Evolutionary conservation across 2,113 vertebrate species (phyloP), one percentile per base, ranked within the genome.

Genomic region (Hippocampus zosterae): DNA sequence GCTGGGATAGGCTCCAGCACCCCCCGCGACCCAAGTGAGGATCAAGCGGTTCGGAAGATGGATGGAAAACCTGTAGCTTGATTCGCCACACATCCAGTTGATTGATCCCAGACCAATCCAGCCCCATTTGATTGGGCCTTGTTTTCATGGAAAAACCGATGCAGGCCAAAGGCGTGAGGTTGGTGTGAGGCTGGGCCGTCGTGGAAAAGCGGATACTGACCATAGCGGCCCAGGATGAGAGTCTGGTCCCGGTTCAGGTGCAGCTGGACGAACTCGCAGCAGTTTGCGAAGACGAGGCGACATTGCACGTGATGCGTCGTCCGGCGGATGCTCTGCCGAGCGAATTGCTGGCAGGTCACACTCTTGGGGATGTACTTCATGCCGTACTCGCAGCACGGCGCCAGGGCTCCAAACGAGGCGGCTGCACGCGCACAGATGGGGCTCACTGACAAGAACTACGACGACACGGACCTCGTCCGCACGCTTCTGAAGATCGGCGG

Each of bases 321-420:
- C 2, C 10, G n/a, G n/a, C 71, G 64, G 3, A 79, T 0, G 0
- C 0, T 0, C 53, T 66, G 83, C 0, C 3, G 1, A 0, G 92
- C 80, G 16, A 91, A 87, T 0, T 90, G 8, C 0, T 0, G 6
- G 73, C 96, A 98, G 19, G 65, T 91, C 6, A 89, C 68, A 0
- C 60, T 13, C 3, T 83, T 67, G 0, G 92, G 92, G 2, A 40
- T 77, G 16, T 60, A 78, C 13, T 0, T 69, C 2, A 91, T 85
- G n/a, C 94, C 96, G 0, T 10, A 0, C 0, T 27, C 29, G 69
- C 95, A 97, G 75, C 93, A 98, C 0, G 0, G 0, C 64, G 9
- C 76, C 1, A 55, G 0, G 0, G 0, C 1, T 0, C 69, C 59
- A 1, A 57, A 83, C 0, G 0, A 57, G 0, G 21, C 0, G 13